Evolutionary conservation across 2,888 invertebrate genomes (phyloP).

Genomic region (Brenthis daphne): DNA sequence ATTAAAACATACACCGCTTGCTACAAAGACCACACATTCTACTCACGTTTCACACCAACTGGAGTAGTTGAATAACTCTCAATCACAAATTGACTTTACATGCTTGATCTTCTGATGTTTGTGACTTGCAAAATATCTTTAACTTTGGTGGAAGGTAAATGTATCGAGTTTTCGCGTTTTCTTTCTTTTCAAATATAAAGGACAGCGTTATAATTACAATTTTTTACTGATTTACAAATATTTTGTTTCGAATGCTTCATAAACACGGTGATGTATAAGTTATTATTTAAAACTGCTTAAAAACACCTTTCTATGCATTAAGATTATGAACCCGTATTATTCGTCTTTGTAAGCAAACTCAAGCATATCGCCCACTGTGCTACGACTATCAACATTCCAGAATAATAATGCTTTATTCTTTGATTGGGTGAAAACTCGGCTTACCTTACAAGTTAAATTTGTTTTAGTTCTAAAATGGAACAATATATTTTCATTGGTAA

Average conservation of each 20-base stretch:
- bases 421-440: no score
- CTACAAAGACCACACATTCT: neutral
- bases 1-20: neutral
- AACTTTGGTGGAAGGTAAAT: conserved; percentile 7
- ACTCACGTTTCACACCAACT: conserved; percentile 6
- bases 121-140: neutral
- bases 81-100: conserved; percentile 17
- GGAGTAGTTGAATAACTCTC: conserved; percentile 11
- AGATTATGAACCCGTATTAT: no score
- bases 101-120: neutral
- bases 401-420: no score
- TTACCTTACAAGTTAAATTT: neutral
- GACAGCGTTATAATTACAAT: conserved; percentile 2
- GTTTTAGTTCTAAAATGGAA: conserved; percentile 25
- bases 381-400: no score
- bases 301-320: no score
- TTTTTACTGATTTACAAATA: no score
- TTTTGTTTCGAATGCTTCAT: no score
- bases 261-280: no score
- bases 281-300: no score
- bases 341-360: no score
- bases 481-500: conserved; percentile 34
- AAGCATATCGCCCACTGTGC: no score
- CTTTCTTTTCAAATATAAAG: neutral
- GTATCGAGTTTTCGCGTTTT: neutral